A percentile compares a stretch with the other conserved stretches of the same genome.
phyloP scores from a whole-genome alignment of 2,113 vertebrate genomes.

The Falcunculus frontatus region DNA sequence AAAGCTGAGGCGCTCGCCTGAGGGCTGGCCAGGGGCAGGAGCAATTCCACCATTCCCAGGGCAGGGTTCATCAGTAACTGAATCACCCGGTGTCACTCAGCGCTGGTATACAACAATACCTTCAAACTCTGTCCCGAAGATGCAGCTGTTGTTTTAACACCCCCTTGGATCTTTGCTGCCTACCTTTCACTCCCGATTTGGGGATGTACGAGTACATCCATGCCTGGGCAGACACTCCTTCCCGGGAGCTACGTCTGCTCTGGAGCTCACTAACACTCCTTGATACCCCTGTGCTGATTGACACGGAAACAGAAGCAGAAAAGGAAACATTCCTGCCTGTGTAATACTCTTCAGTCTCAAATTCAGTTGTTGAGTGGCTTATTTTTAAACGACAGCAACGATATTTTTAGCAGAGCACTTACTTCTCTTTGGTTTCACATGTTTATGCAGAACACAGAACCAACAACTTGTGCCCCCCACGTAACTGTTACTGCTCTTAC shows the following conservation, averaged over 20 bases:
- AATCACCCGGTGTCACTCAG: neutral
- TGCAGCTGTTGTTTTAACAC: neutral
- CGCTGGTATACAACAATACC: fast-evolving
- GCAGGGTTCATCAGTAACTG: neutral
- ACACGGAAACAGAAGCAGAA: neutral
- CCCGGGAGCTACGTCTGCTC: neutral
- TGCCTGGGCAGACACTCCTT: neutral
- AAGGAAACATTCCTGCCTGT: neutral
- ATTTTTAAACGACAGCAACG: neutral
- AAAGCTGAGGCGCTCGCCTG: fast-evolving
- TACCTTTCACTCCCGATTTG: neutral
- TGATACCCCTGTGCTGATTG: neutral
- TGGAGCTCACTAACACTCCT: neutral
- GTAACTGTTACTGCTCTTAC: neutral
- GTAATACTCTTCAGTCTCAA: neutral
- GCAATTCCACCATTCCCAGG: neutral
- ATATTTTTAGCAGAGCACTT: neutral
- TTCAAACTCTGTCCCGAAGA: neutral
- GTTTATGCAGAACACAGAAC: neutral
- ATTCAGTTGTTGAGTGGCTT: neutral
- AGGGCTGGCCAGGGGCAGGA: neutral
- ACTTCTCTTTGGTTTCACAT: neutral
- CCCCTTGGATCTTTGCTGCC: neutral
- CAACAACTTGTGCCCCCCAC: neutral
- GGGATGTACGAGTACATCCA: neutral